Evolutionary conservation across 2,888 invertebrate species (phyloP), one percentile per base, ranked within the genome.

Genomic region (Drepanosiphum platanoidis): DNA sequence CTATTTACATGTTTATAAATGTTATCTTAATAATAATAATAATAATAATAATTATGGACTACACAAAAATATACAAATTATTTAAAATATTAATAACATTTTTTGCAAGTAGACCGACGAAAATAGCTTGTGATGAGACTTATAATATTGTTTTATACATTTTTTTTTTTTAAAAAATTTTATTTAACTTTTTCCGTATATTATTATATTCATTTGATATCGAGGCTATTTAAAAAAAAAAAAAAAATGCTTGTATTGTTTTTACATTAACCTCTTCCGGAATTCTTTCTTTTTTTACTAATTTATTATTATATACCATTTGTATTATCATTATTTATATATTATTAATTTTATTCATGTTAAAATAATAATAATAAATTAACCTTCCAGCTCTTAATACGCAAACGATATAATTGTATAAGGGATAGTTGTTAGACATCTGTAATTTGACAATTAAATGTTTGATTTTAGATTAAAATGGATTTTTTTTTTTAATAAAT

Each of bases 291-390:
- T 80, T 71, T 78, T 82, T 72, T 61, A 72, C 58, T 42, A 22
- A 42, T 82, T 82, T 82, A 72, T 72, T 82, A 82, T 82, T 82
- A 42, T 72, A 61, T 42, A 81, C 52, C 18, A 34, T 81, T 79
- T 79, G 32, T 82, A 82, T 42, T 71, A 52, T 71, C 30, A 71
- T 81, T 32, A 81, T 81, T 39, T 32, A 70, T 80, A 58, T 22
- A 39, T 72, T 71, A 80, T 70, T 70, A 32, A 72, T 81, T 52
- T 36, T 80, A 81, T 58, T 81, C 70, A n/a, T 39, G 39, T 81
- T 71, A 27, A 52, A 80, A 70, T 81, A 79, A 27, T 52, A 70
- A 36, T 46, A 42, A 58, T n/a, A 18, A 79, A 9, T 70, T 81
- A 82, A 72, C 58, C 39, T 72, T 82, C n/a, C 39, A 82, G 32